Conservation (phyloP, 2,113 vertebrate genomes). For the Delphinapterus leucas region DNA sequence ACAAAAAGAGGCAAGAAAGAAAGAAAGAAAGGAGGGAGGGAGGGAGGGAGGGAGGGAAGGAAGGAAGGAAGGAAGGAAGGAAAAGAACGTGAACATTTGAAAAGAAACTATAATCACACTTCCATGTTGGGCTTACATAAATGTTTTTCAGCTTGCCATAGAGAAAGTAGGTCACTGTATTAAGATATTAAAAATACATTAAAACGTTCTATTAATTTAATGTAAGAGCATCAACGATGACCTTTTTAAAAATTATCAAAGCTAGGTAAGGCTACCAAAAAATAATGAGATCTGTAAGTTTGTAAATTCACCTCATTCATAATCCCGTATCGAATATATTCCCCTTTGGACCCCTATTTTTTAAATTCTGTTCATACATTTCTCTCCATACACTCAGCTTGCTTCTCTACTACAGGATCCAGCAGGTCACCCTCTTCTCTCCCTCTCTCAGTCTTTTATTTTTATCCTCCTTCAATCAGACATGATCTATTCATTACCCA, state of each 20-base stretch:
- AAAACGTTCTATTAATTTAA: neutral
- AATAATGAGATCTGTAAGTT: neutral
- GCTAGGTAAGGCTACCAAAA: neutral
- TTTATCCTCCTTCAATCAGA: neutral
- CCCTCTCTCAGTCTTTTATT: fast-evolving
- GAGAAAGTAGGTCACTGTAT: neutral
- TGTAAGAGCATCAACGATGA: neutral
- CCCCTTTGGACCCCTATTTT: neutral
- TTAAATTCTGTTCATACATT: neutral
- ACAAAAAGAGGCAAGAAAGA: neutral
- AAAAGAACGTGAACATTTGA: neutral
- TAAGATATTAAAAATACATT: neutral
- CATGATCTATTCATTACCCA: too few relatives aligned
- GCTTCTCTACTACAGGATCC: neutral
- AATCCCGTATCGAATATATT: neutral
- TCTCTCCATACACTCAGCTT: neutral
- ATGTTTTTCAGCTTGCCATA: neutral
- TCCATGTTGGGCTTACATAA: neutral
- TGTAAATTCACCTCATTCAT: neutral
- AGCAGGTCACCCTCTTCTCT: fast-evolving
- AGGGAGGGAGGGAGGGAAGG: fast-evolving
- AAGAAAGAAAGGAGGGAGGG: fast-evolving
- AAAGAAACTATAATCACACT: constrained; percentile 13
- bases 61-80: fast-evolving
- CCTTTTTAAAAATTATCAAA: neutral